Evolutionary conservation across 2,888 invertebrate species (phyloP), one percentile per base, ranked within the genome.

Genomic region (Luperina nickerlii): DNA sequence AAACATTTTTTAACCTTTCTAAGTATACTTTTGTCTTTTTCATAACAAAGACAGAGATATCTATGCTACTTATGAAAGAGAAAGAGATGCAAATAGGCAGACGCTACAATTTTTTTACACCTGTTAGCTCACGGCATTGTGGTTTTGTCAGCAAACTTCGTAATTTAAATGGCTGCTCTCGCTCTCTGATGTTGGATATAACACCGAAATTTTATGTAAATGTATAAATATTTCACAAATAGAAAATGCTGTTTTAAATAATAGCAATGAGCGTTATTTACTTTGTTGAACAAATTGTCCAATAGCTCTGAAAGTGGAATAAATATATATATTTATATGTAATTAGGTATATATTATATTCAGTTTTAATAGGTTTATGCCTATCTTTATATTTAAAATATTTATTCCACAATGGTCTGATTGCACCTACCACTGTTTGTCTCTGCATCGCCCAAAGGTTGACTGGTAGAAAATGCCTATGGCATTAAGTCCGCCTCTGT

Each of bases 61-160:
- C 5, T 18, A 32, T 2, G 4, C 1, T 60, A 3, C n/a, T 51
- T 48, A 24, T 18, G 6, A 1, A 57, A 63, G 15, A 57, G 71
- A 82, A 68, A 68, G 78, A 42, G 78, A 82, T 13, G 13, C 0
- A 66, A 63, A 68, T 15, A 62, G 20, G 27, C 8, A 42, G 67
- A n/a, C 18, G 15, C 6, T 18, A n/a, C 48, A 51, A 69, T 65
- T 60, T 63, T 51, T 57, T 69, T 51, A 20, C 27, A 32, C 42
- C n/a, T 72, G 63, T 18, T 27, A n/a, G 63, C 48, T 18, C 68
- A 78, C 32, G 24, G 51, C 32, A 51, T 60, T 72, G 62, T 51
- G 72, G 67, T 63, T 62, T 62, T 67, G 54, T 62, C 18, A 1
- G 32, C n/a, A 9, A 72, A 82, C 20, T 81, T 69, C 0, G 24